Conservation (phyloP, 2,113 vertebrate species). For the Hippoglossus stenolepis region DNA sequence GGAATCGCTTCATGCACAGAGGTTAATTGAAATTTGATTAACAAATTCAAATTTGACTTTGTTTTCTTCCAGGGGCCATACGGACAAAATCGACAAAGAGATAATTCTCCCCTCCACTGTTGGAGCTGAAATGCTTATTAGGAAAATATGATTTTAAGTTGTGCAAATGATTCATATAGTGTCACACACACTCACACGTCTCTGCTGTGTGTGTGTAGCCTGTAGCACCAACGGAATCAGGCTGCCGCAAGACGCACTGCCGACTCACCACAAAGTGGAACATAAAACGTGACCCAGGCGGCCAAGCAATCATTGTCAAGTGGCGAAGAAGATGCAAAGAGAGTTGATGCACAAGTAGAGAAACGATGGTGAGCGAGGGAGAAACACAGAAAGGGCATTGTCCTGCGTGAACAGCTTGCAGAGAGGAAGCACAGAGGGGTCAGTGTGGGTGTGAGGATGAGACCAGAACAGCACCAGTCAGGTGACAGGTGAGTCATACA, state of each 20-base stretch:
- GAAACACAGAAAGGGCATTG: slow-evolving; percentile 25
- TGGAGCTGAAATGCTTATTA: slow-evolving; percentile 30
- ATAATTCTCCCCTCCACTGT: slow-evolving; percentile 26
- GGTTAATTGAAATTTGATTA: slow-evolving; percentile 65
- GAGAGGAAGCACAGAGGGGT: slow-evolving; percentile 59
- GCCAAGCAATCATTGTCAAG: slow-evolving; percentile 70
- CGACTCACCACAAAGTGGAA: slow-evolving; percentile 24
- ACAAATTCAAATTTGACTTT: slow-evolving; percentile 41
- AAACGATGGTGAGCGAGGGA: slow-evolving; percentile 10
- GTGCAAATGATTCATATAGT: slow-evolving; percentile 5
- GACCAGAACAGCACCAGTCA: slow-evolving; percentile 58
- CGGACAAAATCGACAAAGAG: slow-evolving; percentile 27
- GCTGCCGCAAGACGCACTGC: slow-evolving; percentile 18
- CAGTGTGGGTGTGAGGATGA: slow-evolving; percentile 57
- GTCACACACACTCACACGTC: not conserved
- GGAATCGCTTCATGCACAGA: slow-evolving; percentile 16
- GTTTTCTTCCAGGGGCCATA: slow-evolving; percentile 6
- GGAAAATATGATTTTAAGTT: slow-evolving; percentile 31
- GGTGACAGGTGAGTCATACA: slow-evolving; percentile 63
- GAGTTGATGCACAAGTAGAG: not conserved
- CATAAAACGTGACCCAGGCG: slow-evolving; percentile 48
- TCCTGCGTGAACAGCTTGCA: slow-evolving; percentile 54
- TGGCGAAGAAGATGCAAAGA: not conserved
- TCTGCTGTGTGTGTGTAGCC: not conserved
- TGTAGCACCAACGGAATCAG: not conserved